Evolutionary conservation across 2,888 invertebrate genomes (phyloP), one percentile per base, ranked within the genome.

Genomic region (Stenchaetothrips biformis): DNA sequence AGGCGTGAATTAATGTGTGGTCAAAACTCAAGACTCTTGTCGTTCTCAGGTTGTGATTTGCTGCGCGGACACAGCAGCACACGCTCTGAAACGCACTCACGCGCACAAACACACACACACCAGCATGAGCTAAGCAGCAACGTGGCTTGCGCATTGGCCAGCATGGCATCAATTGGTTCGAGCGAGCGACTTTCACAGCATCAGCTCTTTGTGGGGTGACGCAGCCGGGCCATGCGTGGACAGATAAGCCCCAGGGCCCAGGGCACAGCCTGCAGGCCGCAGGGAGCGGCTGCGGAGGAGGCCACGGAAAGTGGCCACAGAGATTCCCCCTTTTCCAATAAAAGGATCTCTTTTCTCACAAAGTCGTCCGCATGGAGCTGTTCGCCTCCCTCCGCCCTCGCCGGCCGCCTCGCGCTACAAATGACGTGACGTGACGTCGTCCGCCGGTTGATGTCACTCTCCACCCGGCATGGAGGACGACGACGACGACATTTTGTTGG

Each of bases 171-270:
- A 74, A 74, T 74, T 74, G 67, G 67, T 74, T 74, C 67, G 67
- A 74, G 67, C 67, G 67, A 74, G 25, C 67, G 67, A 74, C 67
- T 74, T 74, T 74, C 67, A 74, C 67, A 74, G 67, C 21, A 74
- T 74, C 67, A 74, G 67, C 67, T 74, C 67, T 74, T 74, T 74
- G 67, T 25, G 25, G 37, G 53, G 53, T 18, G 53, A 53, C 53
- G 13, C 53, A 53, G 53, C 67, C 25, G 67, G 67, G 25, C 67
- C 67, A 74, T 74, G 67, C 67, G 67, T 74, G 67, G 67, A 11
- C 67, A 74, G 67, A 74, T 74, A 74, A 74, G 67, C 53, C 53
- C 53, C 53, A 18, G n/a, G n/a, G 53, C 11, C 16, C 67, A 21
- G 21, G 9, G 67, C 9, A 7, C 21, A 25, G 67, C 25, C 21